Percentiles rank a stretch among this genome's conserved stretches.
These are phyloP conservation scores for Epicauta chinensis DNA, from an alignment of 1,140 invertebrate genomes.

Conservation along the genomic window DNA sequence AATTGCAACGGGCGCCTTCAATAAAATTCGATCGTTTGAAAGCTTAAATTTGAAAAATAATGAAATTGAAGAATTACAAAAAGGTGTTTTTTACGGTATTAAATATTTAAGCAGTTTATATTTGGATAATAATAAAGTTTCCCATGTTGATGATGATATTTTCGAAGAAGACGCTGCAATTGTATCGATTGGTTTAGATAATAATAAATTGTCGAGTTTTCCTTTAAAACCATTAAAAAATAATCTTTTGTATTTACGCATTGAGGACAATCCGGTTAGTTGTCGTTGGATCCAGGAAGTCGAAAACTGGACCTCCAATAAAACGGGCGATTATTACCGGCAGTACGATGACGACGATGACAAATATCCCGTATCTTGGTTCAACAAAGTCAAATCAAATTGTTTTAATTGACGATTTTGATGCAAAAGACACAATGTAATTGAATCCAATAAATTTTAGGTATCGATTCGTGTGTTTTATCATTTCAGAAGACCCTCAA, in stretches of 20 bases:
- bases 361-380: no score
- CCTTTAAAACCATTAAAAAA: no score
- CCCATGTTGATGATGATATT: not conserved
- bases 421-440: no score
- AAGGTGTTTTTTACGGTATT: constrained; percentile 1
- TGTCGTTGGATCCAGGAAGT: not conserved
- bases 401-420: no score
- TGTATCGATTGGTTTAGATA: no score
- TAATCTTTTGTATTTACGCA: not conserved
- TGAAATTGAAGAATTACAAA: not conserved
- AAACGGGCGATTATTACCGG: not conserved
- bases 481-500: no score
- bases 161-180: no score
- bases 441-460: no score
- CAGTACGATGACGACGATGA: not conserved
- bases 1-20: not conserved
- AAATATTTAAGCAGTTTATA: not conserved
- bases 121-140: constrained; percentile 1
- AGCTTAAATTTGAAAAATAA: constrained; percentile 2
- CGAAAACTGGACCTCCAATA: not conserved
- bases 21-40: not conserved
- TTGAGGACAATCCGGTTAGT: constrained; percentile 2
- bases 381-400: no score
- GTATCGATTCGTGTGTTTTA: no score
- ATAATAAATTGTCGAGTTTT: no score